Evolutionary conservation across 2,888 invertebrate species (phyloP).

Genomic region (Rhagonycha lutea): DNA sequence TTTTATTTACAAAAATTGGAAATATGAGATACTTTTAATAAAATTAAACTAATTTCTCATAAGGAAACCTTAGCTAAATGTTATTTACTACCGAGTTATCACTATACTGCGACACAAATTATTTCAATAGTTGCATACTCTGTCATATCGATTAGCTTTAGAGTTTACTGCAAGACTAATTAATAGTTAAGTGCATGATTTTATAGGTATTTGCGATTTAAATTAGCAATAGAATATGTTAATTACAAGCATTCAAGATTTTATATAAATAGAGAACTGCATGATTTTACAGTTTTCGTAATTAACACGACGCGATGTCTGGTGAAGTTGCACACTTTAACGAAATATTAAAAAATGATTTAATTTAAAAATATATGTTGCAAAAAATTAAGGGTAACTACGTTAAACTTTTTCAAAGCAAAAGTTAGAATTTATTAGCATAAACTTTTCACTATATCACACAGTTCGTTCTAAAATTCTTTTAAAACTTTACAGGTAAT

Average conservation of each 20-base stretch:
- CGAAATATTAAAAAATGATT: background rate
- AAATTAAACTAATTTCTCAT: background rate
- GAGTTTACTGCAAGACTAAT: background rate
- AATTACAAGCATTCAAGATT: background rate
- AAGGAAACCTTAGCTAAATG: too few relatives aligned
- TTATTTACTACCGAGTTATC: too few relatives aligned
- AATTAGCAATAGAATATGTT: background rate
- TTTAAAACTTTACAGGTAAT: background rate
- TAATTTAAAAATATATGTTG: background rate
- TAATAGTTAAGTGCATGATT: background rate
- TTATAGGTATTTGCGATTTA: background rate
- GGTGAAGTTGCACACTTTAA: background rate
- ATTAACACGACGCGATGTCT: background rate
- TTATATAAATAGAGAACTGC: background rate
- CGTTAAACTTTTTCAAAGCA: background rate
- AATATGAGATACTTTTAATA: background rate
- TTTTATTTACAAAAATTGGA: background rate
- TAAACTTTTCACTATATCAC: background rate
- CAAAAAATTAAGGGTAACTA: background rate
- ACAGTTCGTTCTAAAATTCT: background rate
- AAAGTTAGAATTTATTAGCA: background rate
- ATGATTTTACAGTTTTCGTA: background rate
- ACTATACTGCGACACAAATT: background rate
- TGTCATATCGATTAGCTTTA: background rate
- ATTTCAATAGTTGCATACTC: background rate